Evolutionary conservation across 2,797 vertebrate genomes (phyloP), one percentile per base, ranked within the genome.

Genomic region (Manis javanica): DNA sequence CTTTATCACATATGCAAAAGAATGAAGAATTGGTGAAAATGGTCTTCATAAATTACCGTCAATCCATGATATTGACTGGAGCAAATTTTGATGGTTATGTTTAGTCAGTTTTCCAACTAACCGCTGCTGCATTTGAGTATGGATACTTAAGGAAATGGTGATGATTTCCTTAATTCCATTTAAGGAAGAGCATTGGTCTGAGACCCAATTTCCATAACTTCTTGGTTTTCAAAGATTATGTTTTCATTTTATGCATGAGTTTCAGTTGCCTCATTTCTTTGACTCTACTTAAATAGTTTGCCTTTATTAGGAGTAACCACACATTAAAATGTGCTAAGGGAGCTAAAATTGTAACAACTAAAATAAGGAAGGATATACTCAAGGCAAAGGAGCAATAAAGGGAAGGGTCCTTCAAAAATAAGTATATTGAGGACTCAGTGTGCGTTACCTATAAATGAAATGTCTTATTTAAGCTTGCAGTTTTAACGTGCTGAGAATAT

Each of bases 211-310:
- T 92, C 53, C 63, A 24, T 96, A 85, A 85, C 37, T 93, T 96
- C 3, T 91, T 93, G 37, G 19, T 95, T 96, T 96, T 92, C 61
- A 79, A 95, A 97, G 87, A 85, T 53, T 91, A 5, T 57, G 12
- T 93, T 94, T 94, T 97, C 53, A 59, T 89, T 90, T 91, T 94
- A 85, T 92, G 59, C n/a, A 5, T 88, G 51, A 64, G 81, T 90
- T 93, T 96, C 90, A 42, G 68, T 83, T 96, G 46, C n/a, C 66
- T 92, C 37, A 42, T 96, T 84, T 93, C 71, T 93, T 96, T 87
- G 87, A 57, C 39, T 87, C 46, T 78, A 16, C 18, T 83, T 75
- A 59, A 84, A 69, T 69, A 75, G 19, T 71, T 94, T 94, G 66
- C 5, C 16, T 55, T 84, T 86, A 79, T 93, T 92, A n/a, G 18